phyloP scores from a whole-genome alignment of 2,888 invertebrate genomes.

The Phragmatobia fuliginosa region DNA sequence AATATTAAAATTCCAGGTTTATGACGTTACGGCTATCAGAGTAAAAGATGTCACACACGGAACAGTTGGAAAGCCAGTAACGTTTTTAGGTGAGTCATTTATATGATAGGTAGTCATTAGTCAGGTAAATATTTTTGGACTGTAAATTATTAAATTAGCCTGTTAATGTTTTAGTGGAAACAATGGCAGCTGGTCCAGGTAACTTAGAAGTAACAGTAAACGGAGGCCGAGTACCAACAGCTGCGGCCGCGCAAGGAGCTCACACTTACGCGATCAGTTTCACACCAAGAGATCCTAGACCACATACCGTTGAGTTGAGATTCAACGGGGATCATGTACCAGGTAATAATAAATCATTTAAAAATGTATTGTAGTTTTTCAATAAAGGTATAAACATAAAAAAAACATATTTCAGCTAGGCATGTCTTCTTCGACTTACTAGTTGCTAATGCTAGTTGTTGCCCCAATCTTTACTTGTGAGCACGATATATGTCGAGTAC shows the following conservation, averaged over 20 bases:
- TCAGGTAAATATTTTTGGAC: too few species aligned
- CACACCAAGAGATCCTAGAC: slow-evolving; percentile 95
- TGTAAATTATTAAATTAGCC: too few species aligned
- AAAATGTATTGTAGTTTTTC: background rate
- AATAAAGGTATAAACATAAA: background rate
- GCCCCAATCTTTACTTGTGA: background rate
- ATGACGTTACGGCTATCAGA: slow-evolving; percentile 97
- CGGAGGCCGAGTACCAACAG: slow-evolving; percentile 98
- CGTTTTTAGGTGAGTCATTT: slow-evolving; percentile 90
- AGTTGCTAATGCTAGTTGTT: background rate
- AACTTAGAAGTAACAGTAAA: slow-evolving; percentile 99
- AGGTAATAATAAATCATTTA: slow-evolving; percentile 77
- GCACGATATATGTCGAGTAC: background rate
- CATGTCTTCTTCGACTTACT: background rate
- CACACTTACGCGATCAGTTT: slow-evolving; percentile 99
- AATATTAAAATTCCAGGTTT: slow-evolving; percentile 86
- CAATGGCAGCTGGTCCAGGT: slow-evolving; percentile 99
- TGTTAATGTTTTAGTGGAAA: slow-evolving; percentile 91
- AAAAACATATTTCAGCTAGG: too few species aligned
- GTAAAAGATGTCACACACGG: slow-evolving; percentile 96
- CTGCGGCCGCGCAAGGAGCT: slow-evolving; percentile 98
- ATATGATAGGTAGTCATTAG: background rate
- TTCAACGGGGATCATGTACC: slow-evolving; percentile 99
- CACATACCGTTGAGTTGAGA: slow-evolving; percentile 97
- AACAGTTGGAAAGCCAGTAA: slow-evolving; percentile 95